Evolutionary conservation across 2,888 invertebrate species (phyloP).

Genomic region (Pachycephus smyrnensis): DNA sequence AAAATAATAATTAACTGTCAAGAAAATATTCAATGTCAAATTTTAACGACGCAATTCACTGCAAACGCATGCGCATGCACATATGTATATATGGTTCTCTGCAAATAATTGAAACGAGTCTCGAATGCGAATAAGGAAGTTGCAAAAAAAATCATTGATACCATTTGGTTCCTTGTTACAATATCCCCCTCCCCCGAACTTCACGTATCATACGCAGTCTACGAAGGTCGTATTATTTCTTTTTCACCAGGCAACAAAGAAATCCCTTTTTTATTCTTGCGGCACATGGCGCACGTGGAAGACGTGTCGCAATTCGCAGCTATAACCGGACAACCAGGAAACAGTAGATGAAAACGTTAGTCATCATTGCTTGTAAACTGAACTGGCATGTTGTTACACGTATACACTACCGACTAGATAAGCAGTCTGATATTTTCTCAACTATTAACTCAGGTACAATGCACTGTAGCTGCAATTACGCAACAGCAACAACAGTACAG

Average conservation of each 20-base stretch:
- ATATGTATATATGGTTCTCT: neutral
- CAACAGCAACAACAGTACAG: neutral
- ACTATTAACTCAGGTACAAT: neutral
- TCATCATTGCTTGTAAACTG: neutral
- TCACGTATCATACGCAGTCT: neutral
- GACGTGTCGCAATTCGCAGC: neutral
- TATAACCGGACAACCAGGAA: neutral
- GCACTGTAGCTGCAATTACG: neutral
- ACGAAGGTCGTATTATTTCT: neutral
- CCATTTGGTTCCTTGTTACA: neutral
- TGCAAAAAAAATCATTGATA: neutral
- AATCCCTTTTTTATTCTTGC: neutral
- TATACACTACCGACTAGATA: neutral
- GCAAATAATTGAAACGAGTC: neutral
- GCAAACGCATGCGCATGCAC: neutral
- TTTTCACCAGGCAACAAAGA: neutral
- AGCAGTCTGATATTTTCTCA: neutral
- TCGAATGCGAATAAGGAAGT: neutral
- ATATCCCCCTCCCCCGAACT: neutral
- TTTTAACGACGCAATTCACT: neutral
- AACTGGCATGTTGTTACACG: neutral
- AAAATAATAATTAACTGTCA: too few species aligned
- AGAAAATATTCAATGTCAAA: neutral
- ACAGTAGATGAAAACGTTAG: neutral
- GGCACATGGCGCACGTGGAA: neutral